phyloP scores from a whole-genome alignment of 2,797 vertebrate species.

The Luscinia megarhynchos region DNA sequence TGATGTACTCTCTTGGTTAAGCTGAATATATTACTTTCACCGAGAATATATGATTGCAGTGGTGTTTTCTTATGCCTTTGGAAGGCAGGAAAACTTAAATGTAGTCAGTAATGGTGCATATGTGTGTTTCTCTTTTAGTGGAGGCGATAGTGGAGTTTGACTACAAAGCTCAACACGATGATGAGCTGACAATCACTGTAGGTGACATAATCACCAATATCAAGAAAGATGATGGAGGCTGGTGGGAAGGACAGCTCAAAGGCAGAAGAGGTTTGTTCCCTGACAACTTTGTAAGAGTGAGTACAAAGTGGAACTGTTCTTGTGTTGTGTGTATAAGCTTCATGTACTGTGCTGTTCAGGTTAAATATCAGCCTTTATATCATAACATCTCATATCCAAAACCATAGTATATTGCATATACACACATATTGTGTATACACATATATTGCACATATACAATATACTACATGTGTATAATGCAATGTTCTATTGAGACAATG shows the following conservation, averaged over 20 bases:
- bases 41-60: neutral
- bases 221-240: slow-evolving; percentile 95
- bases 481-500: neutral
- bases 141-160: slow-evolving; percentile 99
- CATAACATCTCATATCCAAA: neutral
- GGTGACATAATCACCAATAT: slow-evolving; percentile 98
- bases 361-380: neutral
- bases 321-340: slow-evolving; percentile 56
- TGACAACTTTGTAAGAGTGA: slow-evolving; percentile 99
- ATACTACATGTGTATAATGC: neutral
- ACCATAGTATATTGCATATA: neutral
- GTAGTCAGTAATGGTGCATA: neutral
- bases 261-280: slow-evolving; percentile 98
- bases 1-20: neutral
- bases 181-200: slow-evolving; percentile 96
- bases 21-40: neutral
- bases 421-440: neutral
- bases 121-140: slow-evolving; percentile 80
- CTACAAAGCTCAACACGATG: slow-evolving; percentile 98
- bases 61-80: neutral
- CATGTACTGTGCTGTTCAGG: neutral
- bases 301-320: slow-evolving; percentile 82
- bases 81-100: neutral
- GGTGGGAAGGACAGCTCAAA: slow-evolving; percentile 98
- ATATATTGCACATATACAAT: neutral